Percentiles rank a stretch among this genome's conserved stretches.
Evolutionary conservation across 2,797 vertebrate species (phyloP).

Genomic region (Malacoctenus gilli): DNA sequence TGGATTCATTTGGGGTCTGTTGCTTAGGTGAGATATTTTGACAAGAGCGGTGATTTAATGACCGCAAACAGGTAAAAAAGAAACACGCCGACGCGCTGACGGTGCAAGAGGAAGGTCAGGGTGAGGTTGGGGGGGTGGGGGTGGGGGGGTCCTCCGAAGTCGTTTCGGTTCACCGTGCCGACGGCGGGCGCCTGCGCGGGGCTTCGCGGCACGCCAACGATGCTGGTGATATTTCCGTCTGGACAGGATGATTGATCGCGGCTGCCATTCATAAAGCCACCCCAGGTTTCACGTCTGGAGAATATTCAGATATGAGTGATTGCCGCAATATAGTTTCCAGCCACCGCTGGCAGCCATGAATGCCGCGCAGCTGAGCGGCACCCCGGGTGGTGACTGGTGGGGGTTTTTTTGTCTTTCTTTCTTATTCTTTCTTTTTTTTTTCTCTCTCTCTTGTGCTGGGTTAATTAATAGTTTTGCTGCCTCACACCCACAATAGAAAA

Average conservation of each 20-base stretch:
- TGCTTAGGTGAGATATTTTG: too few relatives aligned
- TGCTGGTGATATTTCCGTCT: not conserved
- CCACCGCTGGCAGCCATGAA: slow-evolving; percentile 12
- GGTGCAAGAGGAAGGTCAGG: too few relatives aligned
- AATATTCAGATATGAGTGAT: slow-evolving; percentile 12
- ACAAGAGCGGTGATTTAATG: too few relatives aligned
- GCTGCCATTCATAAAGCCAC: slow-evolving; percentile 1
- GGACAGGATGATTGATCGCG: not conserved
- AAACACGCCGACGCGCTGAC: too few relatives aligned
- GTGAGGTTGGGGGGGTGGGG: too few relatives aligned
- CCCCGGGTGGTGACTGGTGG: not conserved
- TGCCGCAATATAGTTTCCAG: slow-evolving; percentile 8
- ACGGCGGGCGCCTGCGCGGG: too few relatives aligned
- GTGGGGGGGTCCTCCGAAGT: too few relatives aligned
- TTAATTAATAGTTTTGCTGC: not conserved
- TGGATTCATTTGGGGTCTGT: not conserved
- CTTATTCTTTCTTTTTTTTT: too few relatives aligned
- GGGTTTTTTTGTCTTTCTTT: too few relatives aligned
- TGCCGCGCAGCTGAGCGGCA: slow-evolving; percentile 6
- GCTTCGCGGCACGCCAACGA: not conserved
- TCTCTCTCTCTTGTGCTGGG: not conserved
- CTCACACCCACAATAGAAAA: not conserved
- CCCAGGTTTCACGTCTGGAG: not conserved
- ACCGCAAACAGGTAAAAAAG: too few relatives aligned
- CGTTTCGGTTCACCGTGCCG: too few relatives aligned